These are phyloP conservation scores for Pomatorhinus ruficollis DNA, from an alignment of 2,113 vertebrate genomes.

Conservation along the genomic window DNA sequence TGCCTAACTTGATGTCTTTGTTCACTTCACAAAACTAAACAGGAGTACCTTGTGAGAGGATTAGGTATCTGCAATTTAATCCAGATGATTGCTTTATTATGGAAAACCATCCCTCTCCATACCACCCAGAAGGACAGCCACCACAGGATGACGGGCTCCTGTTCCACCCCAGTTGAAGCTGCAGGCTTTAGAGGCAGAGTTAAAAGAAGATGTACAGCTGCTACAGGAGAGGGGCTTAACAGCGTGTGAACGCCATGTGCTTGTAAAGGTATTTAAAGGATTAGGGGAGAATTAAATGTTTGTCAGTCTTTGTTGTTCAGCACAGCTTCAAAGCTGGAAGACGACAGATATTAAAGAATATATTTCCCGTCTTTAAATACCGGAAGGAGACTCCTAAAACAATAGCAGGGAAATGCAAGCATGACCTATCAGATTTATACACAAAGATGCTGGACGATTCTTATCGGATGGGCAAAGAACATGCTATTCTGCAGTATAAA, in stretches of 20 bases:
- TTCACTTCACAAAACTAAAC: constrained; percentile 61
- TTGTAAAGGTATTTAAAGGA: constrained; percentile 48
- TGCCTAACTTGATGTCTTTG: constrained; percentile 54
- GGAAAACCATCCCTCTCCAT: constrained; percentile 41
- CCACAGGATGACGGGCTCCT: not conserved
- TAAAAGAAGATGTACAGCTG: constrained; percentile 39
- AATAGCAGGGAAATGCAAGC: not conserved
- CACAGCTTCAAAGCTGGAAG: constrained; percentile 52
- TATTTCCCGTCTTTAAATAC: constrained; percentile 37
- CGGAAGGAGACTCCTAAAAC: constrained; percentile 39
- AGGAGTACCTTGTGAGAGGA: constrained; percentile 54
- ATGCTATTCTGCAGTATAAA: not conserved
- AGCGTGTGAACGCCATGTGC: not conserved
- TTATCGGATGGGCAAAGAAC: not conserved
- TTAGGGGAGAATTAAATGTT: constrained; percentile 57
- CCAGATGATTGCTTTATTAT: constrained; percentile 64
- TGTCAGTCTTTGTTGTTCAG: constrained; percentile 32
- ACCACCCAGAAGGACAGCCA: constrained; percentile 50
- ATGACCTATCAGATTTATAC: constrained; percentile 8
- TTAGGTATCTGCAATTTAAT: constrained; percentile 69
- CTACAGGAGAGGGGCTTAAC: constrained; percentile 11
- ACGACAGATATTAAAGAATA: not conserved
- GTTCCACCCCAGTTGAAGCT: not conserved
- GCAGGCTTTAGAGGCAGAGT: constrained; percentile 30
- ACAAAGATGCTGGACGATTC: not conserved